Base-by-base conservation (phyloP, 1,140 invertebrate genomes). In the Asbolus verrucosus region DNA sequence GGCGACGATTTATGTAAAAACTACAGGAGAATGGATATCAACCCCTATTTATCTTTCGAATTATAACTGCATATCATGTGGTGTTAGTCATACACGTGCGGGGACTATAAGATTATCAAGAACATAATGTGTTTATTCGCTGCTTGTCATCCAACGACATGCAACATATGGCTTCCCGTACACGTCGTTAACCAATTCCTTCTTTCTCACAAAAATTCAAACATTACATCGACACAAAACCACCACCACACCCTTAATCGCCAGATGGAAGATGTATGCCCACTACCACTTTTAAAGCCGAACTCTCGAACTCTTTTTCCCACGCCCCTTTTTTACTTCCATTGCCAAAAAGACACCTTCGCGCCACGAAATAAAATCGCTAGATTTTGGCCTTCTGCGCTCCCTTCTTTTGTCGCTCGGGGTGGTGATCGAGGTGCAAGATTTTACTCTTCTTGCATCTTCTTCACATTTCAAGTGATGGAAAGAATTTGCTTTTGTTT, bases 51-150 rank as follows among this genome's bases (percentile, higher is more conserved):
- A 75, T 75, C 74, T 75, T 75, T 65, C 50, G 69, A 72, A 73
- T 73, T 75, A 75, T 75, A 73, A 75, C 74, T 75, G 71, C 71
- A 75, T 73, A 73, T 75, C 74, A 75, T 73, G 71, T 59, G 71
- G 73, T 69, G 68, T 75, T 75, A 75, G 74, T 75, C 71, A 75
- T 75, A 65, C 62, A 73, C 71, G 71, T 72, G 71, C 59, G 46
- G 62, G 46, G 65, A 63, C 39, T 41, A 14, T 30, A 63, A 63
- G 61, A 63, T 63, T 63, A 63, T 63, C 61, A 63, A 63, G 61
- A 63, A 63, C 33, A 63, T 63, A 63, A 63, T 63, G 61, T 63
- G 61, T 63, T 63, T 63, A 63, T 63, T 63, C 61, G 61, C 39
- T 41, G 33, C 33, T 63, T 63, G 61, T 63, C 61, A 63, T 63